These are phyloP conservation scores for Xenus cinereus DNA, from an alignment of 2,113 vertebrate species.

Conservation along the genomic window DNA sequence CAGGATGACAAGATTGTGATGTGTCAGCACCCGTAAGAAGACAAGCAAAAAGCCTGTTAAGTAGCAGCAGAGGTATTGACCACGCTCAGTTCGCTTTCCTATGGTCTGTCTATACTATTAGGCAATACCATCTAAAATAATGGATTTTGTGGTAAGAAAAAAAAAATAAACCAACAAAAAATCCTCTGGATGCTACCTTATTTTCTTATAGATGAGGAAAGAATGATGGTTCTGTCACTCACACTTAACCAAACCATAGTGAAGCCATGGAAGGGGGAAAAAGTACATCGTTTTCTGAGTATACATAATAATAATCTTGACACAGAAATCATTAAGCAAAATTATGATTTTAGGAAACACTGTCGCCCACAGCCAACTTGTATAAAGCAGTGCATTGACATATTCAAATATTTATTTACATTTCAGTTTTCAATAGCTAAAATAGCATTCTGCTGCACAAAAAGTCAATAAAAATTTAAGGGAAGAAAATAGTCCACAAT, in stretches of 20 bases:
- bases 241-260: neutral
- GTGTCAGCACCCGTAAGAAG: neutral
- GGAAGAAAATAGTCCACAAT: neutral
- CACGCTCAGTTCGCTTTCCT: neutral
- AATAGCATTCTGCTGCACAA: neutral
- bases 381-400: neutral
- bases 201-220: neutral
- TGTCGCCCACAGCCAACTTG: neutral
- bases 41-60: neutral
- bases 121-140: neutral
- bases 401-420: neutral
- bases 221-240: neutral
- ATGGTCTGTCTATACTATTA: neutral
- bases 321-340: neutral
- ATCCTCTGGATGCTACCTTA: neutral
- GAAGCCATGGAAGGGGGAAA: neutral
- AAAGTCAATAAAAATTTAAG: neutral
- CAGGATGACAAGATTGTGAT: neutral
- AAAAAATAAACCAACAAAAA: neutral
- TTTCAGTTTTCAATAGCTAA: neutral
- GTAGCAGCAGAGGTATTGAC: neutral
- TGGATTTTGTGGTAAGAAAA: neutral
- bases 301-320: neutral
- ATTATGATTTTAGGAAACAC: neutral
- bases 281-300: neutral